Base-by-base conservation (phyloP, 2,888 invertebrate species). In the Bhutanitis thaidina region DNA sequence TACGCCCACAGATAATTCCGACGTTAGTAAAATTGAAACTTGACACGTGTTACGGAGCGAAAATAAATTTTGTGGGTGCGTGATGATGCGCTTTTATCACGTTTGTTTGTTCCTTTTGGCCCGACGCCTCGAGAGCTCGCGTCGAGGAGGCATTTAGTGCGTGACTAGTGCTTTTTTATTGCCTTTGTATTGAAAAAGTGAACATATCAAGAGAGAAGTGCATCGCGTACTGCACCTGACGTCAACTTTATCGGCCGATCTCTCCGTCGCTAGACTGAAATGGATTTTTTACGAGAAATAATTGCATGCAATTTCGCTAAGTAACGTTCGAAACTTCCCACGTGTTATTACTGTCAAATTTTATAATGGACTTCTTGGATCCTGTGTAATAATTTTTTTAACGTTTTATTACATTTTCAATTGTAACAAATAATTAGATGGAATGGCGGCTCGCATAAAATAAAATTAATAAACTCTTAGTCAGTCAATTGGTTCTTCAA, bases 1-100 rank as follows among this genome's bases (percentile, higher is more conserved):
- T 81, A 89, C 89, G 88, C 89, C 89, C 89, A 86, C 87, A 72
- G 87, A 88, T 89, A 86, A 88, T 86, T 83, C 77, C 84, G 77
- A 86, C 85, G 80, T 82, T 80, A 74, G 80, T 86, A 80, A 80
- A 86, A 87, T 87, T 87, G 84, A 86, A 86, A 81, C 80, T 79
- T 86, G 89, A 89, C 89, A 89, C 88, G 86, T 88, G 88, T 85
- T 88, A 82, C 83, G 72, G 77, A 75, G 86, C 81, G 77, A 86
- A 87, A 82, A 86, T 86, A 82, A n/a, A 84, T 83, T 86, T 80
- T 68, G 80, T 82, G 82, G 81, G 73, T 82, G 79, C 83, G 78
- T 89, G 89, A 89, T 77, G 71, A 66, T 78, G 89, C 89, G 74
- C 70, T 87, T 86, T 78, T 79, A 69, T 67, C 70, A 69, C 71